Evolutionary conservation across 1,140 invertebrate genomes (phyloP), one percentile per base, ranked within the genome.

Genomic region (Euura lappo): DNA sequence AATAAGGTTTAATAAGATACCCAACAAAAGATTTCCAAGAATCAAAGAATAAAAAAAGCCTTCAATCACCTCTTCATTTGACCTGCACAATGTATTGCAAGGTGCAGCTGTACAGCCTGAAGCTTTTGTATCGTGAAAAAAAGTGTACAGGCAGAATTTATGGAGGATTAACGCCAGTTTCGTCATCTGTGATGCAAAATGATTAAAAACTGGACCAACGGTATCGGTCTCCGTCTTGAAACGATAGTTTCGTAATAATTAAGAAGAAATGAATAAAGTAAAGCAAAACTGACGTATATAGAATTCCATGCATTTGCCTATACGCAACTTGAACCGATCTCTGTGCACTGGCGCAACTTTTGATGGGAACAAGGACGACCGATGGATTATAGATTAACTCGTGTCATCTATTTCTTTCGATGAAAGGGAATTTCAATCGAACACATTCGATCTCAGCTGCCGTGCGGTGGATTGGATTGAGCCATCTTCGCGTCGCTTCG

Each of bases 231-330:
- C 51, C 51, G 51, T 60, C 51, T 60, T 60, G 28, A 28, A 28
- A 28, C 28, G 28, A 28, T 28, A 28, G 28, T 60, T 6, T 3
- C 13, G 51, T 60, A 60, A 60, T 60, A 60, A 11, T 11, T 6
- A 60, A 11, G 6, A 5, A 11, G 51, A 60, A 60, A 60, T 28
- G 13, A 8, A 60, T 6, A 60, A 60, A 60, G 13, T 60, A 6
- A n/a, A 60, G 51, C 28, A 28, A 28, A 28, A 28, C 28, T 28
- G 28, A 28, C 28, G 1, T 28, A 0, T 28, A 60, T 60, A 8
- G 51, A 60, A 60, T 60, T 60, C 51, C 51, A 60, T 60, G 51
- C 51, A 60, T 60, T 60, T 60, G 51, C 51, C 51, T 60, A n/a
- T n/a, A n/a, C 51, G 51, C 13, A 60, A 60, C 13, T 11, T 60